Evolutionary conservation across 2,888 invertebrate genomes (phyloP), one percentile per base, ranked within the genome.

Genomic region (Trichogramma dendrolimi): DNA sequence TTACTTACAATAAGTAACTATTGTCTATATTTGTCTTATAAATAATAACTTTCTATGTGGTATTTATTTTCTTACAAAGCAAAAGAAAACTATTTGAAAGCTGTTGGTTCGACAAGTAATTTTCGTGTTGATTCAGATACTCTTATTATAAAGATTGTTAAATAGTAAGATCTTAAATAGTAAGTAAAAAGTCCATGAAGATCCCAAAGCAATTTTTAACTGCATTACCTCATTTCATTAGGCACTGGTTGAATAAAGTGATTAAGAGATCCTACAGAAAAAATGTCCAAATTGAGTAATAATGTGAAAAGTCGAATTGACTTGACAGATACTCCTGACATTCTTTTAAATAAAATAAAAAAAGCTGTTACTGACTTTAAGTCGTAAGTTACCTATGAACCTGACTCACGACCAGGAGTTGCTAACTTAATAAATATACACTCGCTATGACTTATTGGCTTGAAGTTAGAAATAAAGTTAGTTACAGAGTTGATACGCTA

Each of bases 271-370:
- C 96, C 97, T 0, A 75, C 77, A 0, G 91, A 90, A 74, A 99
- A 99, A 83, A 99, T 99, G 99, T 98, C 98, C 8, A 99, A 99
- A 81, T 98, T 98, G 0, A 92, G 94, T 73, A 75, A 82, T 0
- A 90, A 94, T 80, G 78, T 84, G 0, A 89, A 87, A 73, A 88
- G 91, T 67, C 84, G 92, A 59, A 90, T 99, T 64, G 85, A 89
- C 70, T 79, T 99, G 43, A 86, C 84, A 4, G 97, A 98, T 75
- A 76, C 84, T 6, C 85, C 89, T 0, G 89, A 91, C 49, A 80
- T 80, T 10, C 86, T 95, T 58, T 68, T 81, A 1, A 83, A 83
- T 48, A 94, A 92, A 78, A 80, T 96, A 11, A 91, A 89, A 73
- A 95, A 94, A 80, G 89, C 98, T 0, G 83, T 96, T 5, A 96